Evolutionary conservation across 2,888 invertebrate genomes (phyloP), one percentile per base, ranked within the genome.

Genomic region (Brassicogethes aeneus): DNA sequence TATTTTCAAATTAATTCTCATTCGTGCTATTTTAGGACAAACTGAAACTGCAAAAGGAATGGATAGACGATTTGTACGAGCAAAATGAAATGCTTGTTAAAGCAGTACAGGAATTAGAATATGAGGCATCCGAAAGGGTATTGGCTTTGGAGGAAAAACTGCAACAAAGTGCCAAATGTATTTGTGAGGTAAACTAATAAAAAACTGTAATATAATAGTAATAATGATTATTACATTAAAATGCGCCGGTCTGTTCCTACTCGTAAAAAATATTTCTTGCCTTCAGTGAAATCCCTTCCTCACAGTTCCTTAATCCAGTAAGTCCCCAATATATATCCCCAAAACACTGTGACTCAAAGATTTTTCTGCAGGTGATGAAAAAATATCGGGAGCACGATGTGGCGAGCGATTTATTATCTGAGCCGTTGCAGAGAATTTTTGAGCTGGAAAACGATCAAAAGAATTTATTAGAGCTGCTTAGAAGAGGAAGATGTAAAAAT

Each of bases 81-180:
- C 84, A 85, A 68, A 85, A 84, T 64, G 67, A 74, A 34, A 71
- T 82, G 68, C 68, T 85, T 52, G 77, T 77, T 37, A 72, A 71
- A 40, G 77, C 79, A 2, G 78, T 85, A 1, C 76, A 79, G 57
- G 80, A 82, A 53, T 60, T 85, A 53, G 84, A 85, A 63, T 60
- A 67, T 15, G 81, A 82, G 53, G 79, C 82, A 36, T 75, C 75
- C 14, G 65, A 71, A 37, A 70, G 77, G 50, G 74, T 82, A 15
- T 63, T 71, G 46, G 55, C 73, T 42, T 59, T 80, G 30, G 73
- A 76, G 55, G 70, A 72, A 34, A 74, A 74, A 54, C 61, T 77
- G 39, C 63, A 66, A 33, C 66, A 69, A 39, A 64, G 57, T 47
- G 61, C 62, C 1, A 56, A 61, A 42, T 70, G 70, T 10, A 68